These are phyloP conservation scores for Sula dactylatra DNA, from an alignment of 2,113 vertebrate genomes.

Conservation along the genomic window DNA sequence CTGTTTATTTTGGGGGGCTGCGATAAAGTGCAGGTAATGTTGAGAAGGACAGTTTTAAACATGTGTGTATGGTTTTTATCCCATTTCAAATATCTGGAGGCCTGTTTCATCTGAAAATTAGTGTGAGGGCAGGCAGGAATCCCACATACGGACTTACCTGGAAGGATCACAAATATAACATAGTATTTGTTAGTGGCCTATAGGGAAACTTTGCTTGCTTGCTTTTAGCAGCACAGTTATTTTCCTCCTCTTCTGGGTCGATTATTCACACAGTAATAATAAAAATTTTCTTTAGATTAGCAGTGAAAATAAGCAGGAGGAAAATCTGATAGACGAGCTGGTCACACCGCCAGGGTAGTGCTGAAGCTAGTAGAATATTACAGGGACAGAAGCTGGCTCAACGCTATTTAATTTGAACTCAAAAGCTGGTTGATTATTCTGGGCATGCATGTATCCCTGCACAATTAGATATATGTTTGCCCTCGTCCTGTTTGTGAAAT, in stretches of 20 bases:
- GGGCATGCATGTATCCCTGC: not conserved
- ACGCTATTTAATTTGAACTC: not conserved
- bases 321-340: not conserved
- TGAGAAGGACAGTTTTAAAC: not conserved
- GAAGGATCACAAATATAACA: not conserved
- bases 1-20: not conserved
- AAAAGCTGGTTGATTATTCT: not conserved
- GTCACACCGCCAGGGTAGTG: too few species aligned
- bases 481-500: conserved; percentile 16
- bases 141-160: not conserved
- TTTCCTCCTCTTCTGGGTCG: not conserved
- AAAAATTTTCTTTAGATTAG: not conserved
- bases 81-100: not conserved
- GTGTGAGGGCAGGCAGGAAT: not conserved
- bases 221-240: not conserved
- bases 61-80: fast-evolving
- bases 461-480: not conserved
- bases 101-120: not conserved
- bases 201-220: not conserved
- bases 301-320: not conserved
- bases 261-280: not conserved
- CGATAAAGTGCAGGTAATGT: not conserved
- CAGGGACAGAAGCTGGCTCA: not conserved
- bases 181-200: not conserved
- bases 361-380: not conserved